Evolutionary conservation across 2,797 vertebrate genomes (phyloP), one percentile per base, ranked within the genome.

Genomic region (Anisognathus igniventris): DNA sequence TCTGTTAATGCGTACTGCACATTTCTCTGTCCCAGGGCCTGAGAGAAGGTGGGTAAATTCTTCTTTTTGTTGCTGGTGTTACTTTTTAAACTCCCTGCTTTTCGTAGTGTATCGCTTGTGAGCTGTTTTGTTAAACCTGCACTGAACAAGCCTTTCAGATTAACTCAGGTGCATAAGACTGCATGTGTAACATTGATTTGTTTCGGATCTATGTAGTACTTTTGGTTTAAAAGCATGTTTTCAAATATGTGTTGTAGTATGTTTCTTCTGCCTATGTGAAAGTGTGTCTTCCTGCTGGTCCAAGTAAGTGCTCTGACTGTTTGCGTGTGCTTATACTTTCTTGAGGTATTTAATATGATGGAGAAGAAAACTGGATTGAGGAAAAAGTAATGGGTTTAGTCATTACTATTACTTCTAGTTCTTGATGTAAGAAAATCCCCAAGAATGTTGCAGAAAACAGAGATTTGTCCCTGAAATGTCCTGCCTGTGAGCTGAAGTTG

Each of bases 21-120:
- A 0, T 24, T 44, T 9, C 51, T 90, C 14, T 82, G 50, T 81
- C 40, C 42, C 21, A 17, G 31, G 31, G 51, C 30, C 31, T 39
- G 1, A 18, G 47, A 37, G n/a, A 48, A 16, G 65, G 40, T 85
- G 60, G 16, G 19, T 25, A n/a, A 42, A 53, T 60, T 30, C 4
- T n/a, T 60, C 20, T 39, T 73, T 75, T 77, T 53, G 33, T 67
- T 77, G 14, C 9, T 70, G 33, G 16, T 78, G 14, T 73, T 70
- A 14, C 27, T 65, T 92, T 79, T 73, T 30, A 25, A 65, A 62
- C 48, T 67, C 24, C 18, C 51, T 51, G 30, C 12, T 54, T 71
- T 57, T 85, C 2, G 0, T 56, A 16, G 14, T 25, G 10, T 68
- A 21, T 65, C 3, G 1, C 15, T 66, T 48, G 18, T 0, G 6